phyloP scores from a whole-genome alignment of 2,113 vertebrate genomes.

The Perognathus longimembris region DNA sequence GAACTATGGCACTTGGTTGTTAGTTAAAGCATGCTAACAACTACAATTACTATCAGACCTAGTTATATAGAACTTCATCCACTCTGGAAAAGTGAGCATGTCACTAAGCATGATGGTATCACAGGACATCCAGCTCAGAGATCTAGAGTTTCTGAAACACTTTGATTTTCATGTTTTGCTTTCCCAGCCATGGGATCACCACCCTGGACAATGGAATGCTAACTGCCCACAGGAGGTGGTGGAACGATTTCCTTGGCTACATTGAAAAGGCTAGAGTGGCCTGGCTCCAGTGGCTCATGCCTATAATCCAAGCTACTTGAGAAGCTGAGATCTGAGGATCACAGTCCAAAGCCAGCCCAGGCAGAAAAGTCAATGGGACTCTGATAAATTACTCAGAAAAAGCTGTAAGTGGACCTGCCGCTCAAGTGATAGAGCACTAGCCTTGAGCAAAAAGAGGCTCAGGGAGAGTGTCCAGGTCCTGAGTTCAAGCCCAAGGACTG shows the following conservation, averaged over 20 bases:
- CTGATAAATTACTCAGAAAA: too few relatives aligned
- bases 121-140: neutral
- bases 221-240: neutral
- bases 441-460: too few relatives aligned
- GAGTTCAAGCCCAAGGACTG: too few relatives aligned
- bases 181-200: neutral
- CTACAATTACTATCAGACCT: neutral
- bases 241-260: neutral
- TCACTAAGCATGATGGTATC: neutral
- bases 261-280: neutral
- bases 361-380: too few relatives aligned
- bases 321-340: too few relatives aligned
- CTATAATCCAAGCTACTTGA: too few relatives aligned
- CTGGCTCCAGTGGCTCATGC: too few relatives aligned
- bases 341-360: too few relatives aligned
- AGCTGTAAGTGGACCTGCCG: too few relatives aligned
- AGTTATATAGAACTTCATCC: neutral
- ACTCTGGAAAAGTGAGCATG: neutral
- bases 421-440: too few relatives aligned
- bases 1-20: neutral
- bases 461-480: too few relatives aligned
- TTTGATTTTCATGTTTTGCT: neutral
- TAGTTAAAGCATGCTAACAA: conserved; percentile 20
- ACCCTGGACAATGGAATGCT: neutral
- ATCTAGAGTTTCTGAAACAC: neutral